These are phyloP conservation scores for Periplaneta americana DNA, from an alignment of 1,140 invertebrate genomes.

Conservation along the genomic window DNA sequence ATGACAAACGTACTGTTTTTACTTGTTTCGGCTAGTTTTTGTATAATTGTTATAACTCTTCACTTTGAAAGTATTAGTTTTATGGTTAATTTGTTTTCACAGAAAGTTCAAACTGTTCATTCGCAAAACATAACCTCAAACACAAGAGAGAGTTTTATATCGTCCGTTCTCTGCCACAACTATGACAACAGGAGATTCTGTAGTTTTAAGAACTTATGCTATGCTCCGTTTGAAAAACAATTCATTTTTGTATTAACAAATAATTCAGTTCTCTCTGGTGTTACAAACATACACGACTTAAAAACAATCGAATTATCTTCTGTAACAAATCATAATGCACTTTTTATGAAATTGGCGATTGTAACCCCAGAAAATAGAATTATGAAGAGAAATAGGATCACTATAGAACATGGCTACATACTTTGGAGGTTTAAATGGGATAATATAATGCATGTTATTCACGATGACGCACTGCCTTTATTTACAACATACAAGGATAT, in stretches of 20 bases:
- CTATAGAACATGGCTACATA: slow-evolving; percentile 16
- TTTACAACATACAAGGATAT: slow-evolving; percentile 35
- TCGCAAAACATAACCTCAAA: neutral
- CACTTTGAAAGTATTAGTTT: neutral
- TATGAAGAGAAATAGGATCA: slow-evolving; percentile 4
- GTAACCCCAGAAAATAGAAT: neutral
- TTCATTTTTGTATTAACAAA: slow-evolving; percentile 23
- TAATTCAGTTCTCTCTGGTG: slow-evolving; percentile 22
- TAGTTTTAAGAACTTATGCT: slow-evolving; percentile 26
- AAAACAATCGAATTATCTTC: slow-evolving; percentile 23
- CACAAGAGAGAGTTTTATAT: neutral
- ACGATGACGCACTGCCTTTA: slow-evolving; percentile 49
- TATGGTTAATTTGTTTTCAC: neutral
- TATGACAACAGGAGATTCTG: slow-evolving; percentile 17
- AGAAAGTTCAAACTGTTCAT: neutral
- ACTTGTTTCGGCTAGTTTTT: too few species aligned
- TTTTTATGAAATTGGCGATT: slow-evolving; percentile 21
- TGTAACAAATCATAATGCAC: slow-evolving; percentile 21
- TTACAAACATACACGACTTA: slow-evolving; percentile 18
- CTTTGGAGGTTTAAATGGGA: slow-evolving; percentile 44
- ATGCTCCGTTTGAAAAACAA: slow-evolving; percentile 13
- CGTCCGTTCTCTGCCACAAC: neutral
- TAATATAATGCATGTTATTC: slow-evolving; percentile 52
- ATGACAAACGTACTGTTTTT: neutral
- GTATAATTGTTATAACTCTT: neutral